These are phyloP conservation scores for Thera britannica DNA, from an alignment of 2,888 invertebrate species.

Conservation along the genomic window DNA sequence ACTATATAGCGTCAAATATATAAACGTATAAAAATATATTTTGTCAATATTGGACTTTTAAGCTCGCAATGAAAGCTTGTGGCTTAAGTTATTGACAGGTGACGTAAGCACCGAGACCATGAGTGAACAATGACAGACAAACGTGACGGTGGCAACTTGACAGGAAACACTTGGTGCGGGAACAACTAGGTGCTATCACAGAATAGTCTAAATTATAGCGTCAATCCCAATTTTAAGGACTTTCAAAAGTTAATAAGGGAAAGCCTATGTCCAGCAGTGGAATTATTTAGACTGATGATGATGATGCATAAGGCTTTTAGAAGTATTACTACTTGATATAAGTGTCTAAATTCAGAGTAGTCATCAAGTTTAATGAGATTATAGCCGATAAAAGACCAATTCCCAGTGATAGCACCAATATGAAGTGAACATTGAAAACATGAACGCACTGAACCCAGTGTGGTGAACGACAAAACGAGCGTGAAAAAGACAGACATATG, in stretches of 20 bases:
- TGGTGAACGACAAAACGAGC: slow-evolving; percentile 30
- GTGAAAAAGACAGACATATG: slow-evolving; percentile 40
- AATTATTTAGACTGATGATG: no score
- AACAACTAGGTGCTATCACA: slow-evolving; percentile 17
- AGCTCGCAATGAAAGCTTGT: slow-evolving; percentile 76
- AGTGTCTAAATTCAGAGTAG: no score
- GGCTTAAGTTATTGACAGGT: slow-evolving; percentile 56
- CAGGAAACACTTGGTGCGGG: slow-evolving; percentile 19
- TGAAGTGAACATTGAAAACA: slow-evolving; percentile 15
- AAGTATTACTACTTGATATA: no score
- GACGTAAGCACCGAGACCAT: slow-evolving; percentile 40
- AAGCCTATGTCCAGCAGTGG: no score
- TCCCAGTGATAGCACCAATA: slow-evolving; percentile 2
- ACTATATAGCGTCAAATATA: slow-evolving; percentile 33
- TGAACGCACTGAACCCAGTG: slow-evolving; percentile 20
- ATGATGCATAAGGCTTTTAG: no score
- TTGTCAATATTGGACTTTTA: slow-evolving; percentile 80
- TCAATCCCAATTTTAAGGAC: no score
- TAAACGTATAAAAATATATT: slow-evolving; percentile 43
- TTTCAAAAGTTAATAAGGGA: no score
- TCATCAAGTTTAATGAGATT: no score
- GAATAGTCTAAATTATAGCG: background rate
- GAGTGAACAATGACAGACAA: slow-evolving; percentile 24
- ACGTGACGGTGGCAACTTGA: slow-evolving; percentile 14
- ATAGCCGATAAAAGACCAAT: no score